Base-by-base conservation (phyloP, 2,888 invertebrate genomes). In the Nomada ferruginata region DNA sequence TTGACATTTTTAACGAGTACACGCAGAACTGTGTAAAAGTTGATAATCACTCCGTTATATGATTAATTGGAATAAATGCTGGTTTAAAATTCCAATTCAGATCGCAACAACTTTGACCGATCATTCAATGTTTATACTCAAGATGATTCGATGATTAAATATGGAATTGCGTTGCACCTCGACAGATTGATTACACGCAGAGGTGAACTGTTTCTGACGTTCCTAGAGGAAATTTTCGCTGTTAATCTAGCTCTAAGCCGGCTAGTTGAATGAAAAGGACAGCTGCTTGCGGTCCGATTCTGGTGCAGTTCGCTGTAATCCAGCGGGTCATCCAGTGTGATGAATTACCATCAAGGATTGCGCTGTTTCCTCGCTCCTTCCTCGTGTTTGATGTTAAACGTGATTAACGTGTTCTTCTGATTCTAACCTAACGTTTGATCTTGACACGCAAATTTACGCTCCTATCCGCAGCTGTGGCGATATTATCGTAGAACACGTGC, bases 201-300 rank as follows among this genome's bases (percentile, higher is more conserved):
- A 23, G 47, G 53, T 63, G 50, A 65, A 77, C 78, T 47, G 65
- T 13, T 47, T n/a, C 50, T 47, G 61, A 71, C 64, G 64, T 79
- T 79, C 50, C 44, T 53, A 61, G 64, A 70, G 78, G 70, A 77
- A 79, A 72, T 80, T 80, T 80, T 66, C 80, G 29, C 57, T 71
- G 79, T 72, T 78, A 80, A 72, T 80, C 80, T 72, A 63, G 66
- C 66, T 63, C 71, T 79, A 80, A 80, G 79, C 80, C 64, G 20
- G 29, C 52, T 23, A 71, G 80, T 78, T 80, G 80, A 80, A 78
- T 72, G 80, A 80, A 80, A 80, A 80, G 79, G 79, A 63, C 80
- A 80, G 80, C 80, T 80, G 80, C 79, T 72, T 9, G 72, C 44
- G 65, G 57, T 80, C 52, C 66, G 72, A 78, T 78, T 80, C 63